Base-by-base conservation (phyloP, 2,113 vertebrate genomes). In the Corythornis vintsioides region DNA sequence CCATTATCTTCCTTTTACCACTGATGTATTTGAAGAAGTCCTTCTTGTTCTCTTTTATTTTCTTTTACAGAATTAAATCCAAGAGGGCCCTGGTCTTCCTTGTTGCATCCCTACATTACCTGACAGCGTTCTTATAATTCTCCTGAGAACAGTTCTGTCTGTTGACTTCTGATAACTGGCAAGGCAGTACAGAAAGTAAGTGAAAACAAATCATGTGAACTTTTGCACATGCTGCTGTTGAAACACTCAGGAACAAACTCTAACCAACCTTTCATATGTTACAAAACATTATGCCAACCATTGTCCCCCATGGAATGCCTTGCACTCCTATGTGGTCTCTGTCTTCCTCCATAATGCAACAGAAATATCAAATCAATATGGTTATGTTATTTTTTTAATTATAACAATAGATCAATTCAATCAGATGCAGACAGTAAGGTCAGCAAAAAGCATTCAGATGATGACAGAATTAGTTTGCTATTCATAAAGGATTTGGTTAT, bases 351-450 rank as follows among this genome's bases (percentile, higher is more conserved):
- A 17, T 56, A 87, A 80, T 48, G 33, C 21, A 59, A 55, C 19
- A 79, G 29, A 75, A 87, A 57, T 83, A 42, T 10, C 26, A 86
- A 72, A 64, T 83, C 42, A 59, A 11, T 19, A 70, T 16, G 78
- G 42, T 42, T 60, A 59, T 40, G 4, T 89, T 74, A 35, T 88
- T 95, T 80, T 93, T 56, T 94, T 91, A 83, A 48, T 70, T 82
- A 56, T 56, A 38, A 61, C 56, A 42, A 65, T 94, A 92, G 83
- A 93, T 76, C 78, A 63, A 67, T 90, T 97, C 81, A 89, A 61
- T 88, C 59, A 88, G 61, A 95, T 66, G 57, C 75, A 95, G 69
- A 73, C 80, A 81, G 76, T 95, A 94, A 97, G 86, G 67, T 97
- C 89, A 97, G 92, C 94, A 89, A 47, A 56, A 93, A 92, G 73